A percentile compares a stretch with the other conserved stretches of the same genome.
Conservation (phyloP, 2,113 vertebrate species). For the Lepus timidus region DNA sequence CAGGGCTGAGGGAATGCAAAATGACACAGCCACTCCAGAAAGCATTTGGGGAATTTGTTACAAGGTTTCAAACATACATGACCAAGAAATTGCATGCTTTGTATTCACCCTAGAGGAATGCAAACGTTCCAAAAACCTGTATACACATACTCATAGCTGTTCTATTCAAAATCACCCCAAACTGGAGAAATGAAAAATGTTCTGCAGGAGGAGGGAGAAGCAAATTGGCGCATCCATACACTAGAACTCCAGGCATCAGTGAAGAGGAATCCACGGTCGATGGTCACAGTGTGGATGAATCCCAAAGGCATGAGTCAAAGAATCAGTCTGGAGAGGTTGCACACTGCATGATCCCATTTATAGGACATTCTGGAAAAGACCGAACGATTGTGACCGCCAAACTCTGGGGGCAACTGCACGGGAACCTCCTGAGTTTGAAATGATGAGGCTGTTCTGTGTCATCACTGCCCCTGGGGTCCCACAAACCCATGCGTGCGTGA, state of each 20-base stretch:
- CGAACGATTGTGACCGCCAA: no score
- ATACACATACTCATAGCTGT: no score
- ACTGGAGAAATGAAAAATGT: background rate
- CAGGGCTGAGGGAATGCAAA: background rate
- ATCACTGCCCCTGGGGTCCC: background rate
- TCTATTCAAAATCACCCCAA: background rate
- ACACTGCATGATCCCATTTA: no score
- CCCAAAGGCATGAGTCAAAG: background rate
- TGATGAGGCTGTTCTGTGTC: background rate
- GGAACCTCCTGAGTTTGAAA: background rate
- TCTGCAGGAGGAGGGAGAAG: background rate
- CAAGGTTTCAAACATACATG: background rate
- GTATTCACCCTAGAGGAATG: background rate
- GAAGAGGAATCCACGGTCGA: background rate
- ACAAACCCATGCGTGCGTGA: background rate
- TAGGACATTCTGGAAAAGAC: background rate
- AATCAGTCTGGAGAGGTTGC: background rate
- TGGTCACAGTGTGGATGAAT: background rate
- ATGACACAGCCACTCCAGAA: background rate
- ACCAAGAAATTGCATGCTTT: background rate
- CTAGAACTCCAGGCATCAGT: no score
- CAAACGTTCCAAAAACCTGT: background rate
- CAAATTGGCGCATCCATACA: background rate
- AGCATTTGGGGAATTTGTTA: background rate
- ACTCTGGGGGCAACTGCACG: rapidly evolving